Conservation (phyloP, 1,140 invertebrate genomes). For the Drosophila fuyamai region DNA sequence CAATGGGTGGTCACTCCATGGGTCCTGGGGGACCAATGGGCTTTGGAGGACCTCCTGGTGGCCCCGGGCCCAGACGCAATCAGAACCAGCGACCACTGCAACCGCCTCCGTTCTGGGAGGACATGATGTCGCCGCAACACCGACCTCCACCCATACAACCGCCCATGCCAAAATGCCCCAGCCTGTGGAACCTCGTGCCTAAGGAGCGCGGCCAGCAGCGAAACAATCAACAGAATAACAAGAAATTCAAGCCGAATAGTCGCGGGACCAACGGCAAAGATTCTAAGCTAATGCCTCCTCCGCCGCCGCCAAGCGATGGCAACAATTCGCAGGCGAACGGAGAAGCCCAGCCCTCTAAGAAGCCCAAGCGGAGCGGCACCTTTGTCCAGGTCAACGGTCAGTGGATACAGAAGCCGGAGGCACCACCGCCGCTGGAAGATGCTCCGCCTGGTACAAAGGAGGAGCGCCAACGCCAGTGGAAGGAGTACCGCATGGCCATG, state of each 20-base stretch:
- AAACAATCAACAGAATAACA: slow-evolving; percentile 31
- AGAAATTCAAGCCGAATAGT: slow-evolving; percentile 50
- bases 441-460: slow-evolving; percentile 65
- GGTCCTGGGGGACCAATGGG: slow-evolving; percentile 18
- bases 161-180: slow-evolving; percentile 72
- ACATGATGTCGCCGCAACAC: slow-evolving; percentile 68
- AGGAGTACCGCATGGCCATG: slow-evolving; percentile 75
- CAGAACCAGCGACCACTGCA: slow-evolving; percentile 53
- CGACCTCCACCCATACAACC: slow-evolving; percentile 65
- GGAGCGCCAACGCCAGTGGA: slow-evolving; percentile 71
- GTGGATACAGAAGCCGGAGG: slow-evolving; percentile 70
- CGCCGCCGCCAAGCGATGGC: slow-evolving; percentile 37
- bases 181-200: slow-evolving; percentile 65
- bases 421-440: slow-evolving; percentile 61
- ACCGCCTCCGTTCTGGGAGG: slow-evolving; percentile 73
- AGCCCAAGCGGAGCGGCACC: slow-evolving; percentile 52
- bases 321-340: slow-evolving; percentile 6
- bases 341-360: slow-evolving; percentile 41
- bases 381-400: slow-evolving; percentile 65
- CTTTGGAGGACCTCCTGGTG: slow-evolving; percentile 16
- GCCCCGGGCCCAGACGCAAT: slow-evolving; percentile 12
- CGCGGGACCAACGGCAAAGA: slow-evolving; percentile 26
- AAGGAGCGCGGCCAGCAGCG: slow-evolving; percentile 45
- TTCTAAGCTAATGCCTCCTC: slow-evolving; percentile 63
- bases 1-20: slow-evolving; percentile 25